Evolutionary conservation across 1,140 invertebrate species (phyloP).

Genomic region (roundworm (Caenorhabditis elegans)): DNA sequence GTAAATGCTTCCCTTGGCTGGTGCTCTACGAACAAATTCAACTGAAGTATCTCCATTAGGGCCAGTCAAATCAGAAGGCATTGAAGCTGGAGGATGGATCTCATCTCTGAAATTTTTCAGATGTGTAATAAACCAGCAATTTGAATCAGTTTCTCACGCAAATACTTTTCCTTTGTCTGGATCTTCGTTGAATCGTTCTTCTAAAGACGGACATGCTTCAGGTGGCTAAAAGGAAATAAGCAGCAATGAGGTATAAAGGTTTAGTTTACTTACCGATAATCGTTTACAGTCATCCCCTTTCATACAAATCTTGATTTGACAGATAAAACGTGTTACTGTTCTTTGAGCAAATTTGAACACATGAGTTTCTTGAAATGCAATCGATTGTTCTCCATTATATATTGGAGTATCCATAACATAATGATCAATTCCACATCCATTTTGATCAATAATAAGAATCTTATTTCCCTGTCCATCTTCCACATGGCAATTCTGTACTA

Average conservation of each 20-base stretch:
- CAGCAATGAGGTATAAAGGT: background rate
- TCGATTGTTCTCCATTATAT: conserved; percentile 58
- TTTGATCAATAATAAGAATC: conserved; percentile 65
- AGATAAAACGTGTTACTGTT: conserved; percentile 64
- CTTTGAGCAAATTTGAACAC: conserved; percentile 67
- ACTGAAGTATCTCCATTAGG: background rate
- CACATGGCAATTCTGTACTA: conserved; percentile 65
- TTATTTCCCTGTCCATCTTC: conserved; percentile 64
- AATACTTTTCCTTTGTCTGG: conserved; percentile 1
- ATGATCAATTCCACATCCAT: conserved; percentile 64
- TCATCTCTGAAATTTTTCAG: conserved; percentile 18
- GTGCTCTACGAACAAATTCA: background rate
- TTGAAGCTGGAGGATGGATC: background rate
- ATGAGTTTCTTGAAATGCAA: conserved; percentile 62
- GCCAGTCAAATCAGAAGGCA: background rate
- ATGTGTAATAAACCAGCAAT: background rate
- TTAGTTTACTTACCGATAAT: conserved; percentile 53
- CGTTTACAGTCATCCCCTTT: conserved; percentile 59
- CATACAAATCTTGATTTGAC: conserved; percentile 64
- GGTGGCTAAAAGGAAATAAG: conserved; percentile 57
- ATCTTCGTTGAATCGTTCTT: conserved; percentile 40
- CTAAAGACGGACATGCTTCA: conserved; percentile 52
- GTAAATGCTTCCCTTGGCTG: background rate
- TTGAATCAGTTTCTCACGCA: background rate
- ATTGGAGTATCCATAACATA: conserved; percentile 62